Evolutionary conservation across 2,888 invertebrate species (phyloP).

Genomic region (Uropetala carovei): DNA sequence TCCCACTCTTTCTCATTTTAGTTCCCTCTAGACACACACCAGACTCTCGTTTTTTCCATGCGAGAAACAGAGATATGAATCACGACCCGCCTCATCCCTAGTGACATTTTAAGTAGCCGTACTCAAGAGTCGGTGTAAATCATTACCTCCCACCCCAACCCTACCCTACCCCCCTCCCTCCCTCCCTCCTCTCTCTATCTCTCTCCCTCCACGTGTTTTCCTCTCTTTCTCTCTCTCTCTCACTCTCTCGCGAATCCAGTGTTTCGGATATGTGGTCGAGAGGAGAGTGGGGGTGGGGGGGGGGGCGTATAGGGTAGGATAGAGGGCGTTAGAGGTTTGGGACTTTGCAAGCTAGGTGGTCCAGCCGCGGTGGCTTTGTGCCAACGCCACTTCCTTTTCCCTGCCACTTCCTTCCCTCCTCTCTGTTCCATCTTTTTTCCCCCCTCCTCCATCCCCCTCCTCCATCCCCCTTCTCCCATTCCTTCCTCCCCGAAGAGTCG

Average conservation of each 20-base stretch:
- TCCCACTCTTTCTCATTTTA: background rate
- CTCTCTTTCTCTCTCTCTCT: background rate
- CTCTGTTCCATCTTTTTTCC: background rate
- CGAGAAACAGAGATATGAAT: background rate
- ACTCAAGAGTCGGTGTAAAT: background rate
- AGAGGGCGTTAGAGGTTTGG: too few species aligned
- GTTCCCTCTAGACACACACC: background rate
- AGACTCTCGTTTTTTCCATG: background rate
- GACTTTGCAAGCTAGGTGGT: background rate
- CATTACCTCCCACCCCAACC: background rate
- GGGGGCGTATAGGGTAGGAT: too few species aligned
- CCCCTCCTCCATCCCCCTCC: too few species aligned
- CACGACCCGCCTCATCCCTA: background rate
- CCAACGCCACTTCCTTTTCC: background rate
- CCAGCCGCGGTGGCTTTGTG: constrained; percentile 7
- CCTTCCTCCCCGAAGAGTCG: background rate
- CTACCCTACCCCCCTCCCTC: too few species aligned
- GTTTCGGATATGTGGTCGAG: background rate
- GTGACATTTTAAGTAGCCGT: background rate
- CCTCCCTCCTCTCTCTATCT: background rate
- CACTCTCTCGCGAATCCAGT: background rate
- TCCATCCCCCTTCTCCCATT: background rate
- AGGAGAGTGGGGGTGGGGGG: background rate
- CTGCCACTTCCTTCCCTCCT: background rate
- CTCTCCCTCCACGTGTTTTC: background rate